Evolutionary conservation across 2,113 vertebrate genomes (phyloP).

Genomic region (Rhadina sibilatrix): DNA sequence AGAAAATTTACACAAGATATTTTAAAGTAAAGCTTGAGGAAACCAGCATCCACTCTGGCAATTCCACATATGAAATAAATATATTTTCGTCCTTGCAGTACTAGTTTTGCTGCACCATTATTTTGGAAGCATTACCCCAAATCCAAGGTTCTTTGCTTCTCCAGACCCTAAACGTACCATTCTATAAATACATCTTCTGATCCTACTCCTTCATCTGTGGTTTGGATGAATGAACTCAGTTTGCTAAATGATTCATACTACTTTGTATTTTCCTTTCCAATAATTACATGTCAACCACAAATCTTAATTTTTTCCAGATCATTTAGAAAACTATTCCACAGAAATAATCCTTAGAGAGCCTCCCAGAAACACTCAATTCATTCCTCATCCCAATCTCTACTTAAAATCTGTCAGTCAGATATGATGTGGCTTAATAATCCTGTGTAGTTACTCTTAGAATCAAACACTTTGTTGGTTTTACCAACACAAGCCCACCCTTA

Average conservation of each 20-base stretch:
- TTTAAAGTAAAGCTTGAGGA: background rate
- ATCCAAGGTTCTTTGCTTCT: background rate
- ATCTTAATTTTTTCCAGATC: background rate
- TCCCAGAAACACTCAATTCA: background rate
- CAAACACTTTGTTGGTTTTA: background rate
- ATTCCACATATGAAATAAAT: background rate
- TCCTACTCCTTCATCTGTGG: background rate
- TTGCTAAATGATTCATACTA: background rate
- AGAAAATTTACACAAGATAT: background rate
- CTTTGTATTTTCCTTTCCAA: background rate
- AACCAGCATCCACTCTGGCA: background rate
- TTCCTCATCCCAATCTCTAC: background rate
- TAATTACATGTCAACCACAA: background rate
- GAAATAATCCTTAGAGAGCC: background rate
- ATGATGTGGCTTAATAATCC: background rate
- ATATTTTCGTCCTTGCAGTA: background rate
- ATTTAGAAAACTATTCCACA: background rate
- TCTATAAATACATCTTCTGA: background rate
- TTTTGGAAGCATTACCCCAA: background rate
- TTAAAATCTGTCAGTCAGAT: background rate
- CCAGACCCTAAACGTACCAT: background rate
- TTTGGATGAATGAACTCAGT: background rate
- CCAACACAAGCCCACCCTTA: background rate
- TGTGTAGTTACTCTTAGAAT: background rate
- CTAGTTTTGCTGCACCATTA: background rate